Evolutionary conservation across 2,113 vertebrate species (phyloP).

Genomic region (Chaetura pelagica): DNA sequence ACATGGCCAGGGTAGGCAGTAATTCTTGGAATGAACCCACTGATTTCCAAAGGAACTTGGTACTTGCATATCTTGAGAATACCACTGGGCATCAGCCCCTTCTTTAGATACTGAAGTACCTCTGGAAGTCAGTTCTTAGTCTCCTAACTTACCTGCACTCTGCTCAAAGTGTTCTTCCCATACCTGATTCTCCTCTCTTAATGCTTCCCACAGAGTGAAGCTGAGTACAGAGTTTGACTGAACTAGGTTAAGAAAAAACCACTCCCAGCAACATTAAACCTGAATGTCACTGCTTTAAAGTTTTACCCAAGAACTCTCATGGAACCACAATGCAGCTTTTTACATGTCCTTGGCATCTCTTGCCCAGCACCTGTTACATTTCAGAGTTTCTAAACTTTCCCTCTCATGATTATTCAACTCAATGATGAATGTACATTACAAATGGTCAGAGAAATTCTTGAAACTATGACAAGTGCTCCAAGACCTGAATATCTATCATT

Average conservation of each 20-base stretch:
- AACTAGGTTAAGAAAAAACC: conserved; percentile 2
- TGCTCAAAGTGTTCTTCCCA: background rate
- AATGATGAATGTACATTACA: conserved; percentile 56
- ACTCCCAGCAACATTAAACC: background rate
- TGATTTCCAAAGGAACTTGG: background rate
- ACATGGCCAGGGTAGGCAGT: background rate
- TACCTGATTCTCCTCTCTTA: background rate
- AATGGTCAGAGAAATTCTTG: conserved; percentile 12
- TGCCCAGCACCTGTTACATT: conserved; percentile 25
- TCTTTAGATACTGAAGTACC: background rate
- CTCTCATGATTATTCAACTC: conserved; percentile 46
- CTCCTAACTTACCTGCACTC: background rate
- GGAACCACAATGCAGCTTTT: conserved; percentile 38
- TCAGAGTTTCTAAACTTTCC: conserved; percentile 44
- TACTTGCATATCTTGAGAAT: background rate
- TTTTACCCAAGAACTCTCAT: background rate
- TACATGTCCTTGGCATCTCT: background rate
- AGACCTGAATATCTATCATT: conserved; percentile 25
- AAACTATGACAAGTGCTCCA: conserved; percentile 44
- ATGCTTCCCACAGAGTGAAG: background rate
- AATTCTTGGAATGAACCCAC: background rate
- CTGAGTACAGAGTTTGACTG: background rate
- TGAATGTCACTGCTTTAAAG: background rate
- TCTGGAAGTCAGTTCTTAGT: background rate
- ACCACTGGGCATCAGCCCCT: background rate